Percentiles rank a stretch among this genome's conserved stretches.
These are phyloP conservation scores for Holacanthus passer DNA, from an alignment of 2,113 vertebrate genomes.

Conservation along the genomic window DNA sequence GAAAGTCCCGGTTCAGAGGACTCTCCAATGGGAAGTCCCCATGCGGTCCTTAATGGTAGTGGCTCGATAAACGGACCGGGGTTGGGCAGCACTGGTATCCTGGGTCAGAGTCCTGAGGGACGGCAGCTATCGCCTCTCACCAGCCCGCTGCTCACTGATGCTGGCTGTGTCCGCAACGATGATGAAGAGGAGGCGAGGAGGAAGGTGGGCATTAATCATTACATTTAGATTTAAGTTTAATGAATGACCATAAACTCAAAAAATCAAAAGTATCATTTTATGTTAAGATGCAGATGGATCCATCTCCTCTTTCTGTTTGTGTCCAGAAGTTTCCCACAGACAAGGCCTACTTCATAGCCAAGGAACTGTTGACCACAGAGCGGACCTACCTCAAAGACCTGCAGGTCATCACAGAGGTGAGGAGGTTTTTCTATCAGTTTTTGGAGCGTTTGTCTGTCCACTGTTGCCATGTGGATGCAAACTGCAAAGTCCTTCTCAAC, in stretches of 20 bases:
- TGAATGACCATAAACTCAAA: too few relatives aligned
- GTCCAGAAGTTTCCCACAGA: conserved; percentile 93
- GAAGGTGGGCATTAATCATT: conserved; percentile 90
- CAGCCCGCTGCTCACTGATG: conserved; percentile 92
- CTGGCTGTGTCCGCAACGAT: conserved; percentile 88
- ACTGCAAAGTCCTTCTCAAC: neutral
- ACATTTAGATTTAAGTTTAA: too few relatives aligned
- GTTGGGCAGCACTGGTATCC: conserved; percentile 77
- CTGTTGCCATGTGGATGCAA: neutral
- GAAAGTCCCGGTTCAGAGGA: conserved; percentile 91
- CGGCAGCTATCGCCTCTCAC: conserved; percentile 91
- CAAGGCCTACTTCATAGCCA: conserved; percentile 96
- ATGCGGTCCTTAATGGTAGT: conserved; percentile 79
- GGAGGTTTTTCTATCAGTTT: neutral
- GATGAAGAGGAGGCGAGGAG: conserved; percentile 93
- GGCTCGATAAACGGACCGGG: conserved; percentile 82
- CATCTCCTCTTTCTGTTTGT: conserved; percentile 57
- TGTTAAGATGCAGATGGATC: neutral
- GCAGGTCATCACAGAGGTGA: conserved; percentile 93
- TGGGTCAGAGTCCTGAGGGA: conserved; percentile 88
- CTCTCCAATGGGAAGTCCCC: conserved; percentile 86
- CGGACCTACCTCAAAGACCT: conserved; percentile 96
- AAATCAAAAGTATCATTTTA: too few relatives aligned
- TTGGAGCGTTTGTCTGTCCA: neutral
- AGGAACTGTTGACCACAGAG: conserved; percentile 93